A percentile compares a stretch with the other conserved stretches of the same genome.
These are phyloP conservation scores for Ichneumoninae sp. DNA, from an alignment of 2,888 invertebrate species.

Conservation along the genomic window DNA sequence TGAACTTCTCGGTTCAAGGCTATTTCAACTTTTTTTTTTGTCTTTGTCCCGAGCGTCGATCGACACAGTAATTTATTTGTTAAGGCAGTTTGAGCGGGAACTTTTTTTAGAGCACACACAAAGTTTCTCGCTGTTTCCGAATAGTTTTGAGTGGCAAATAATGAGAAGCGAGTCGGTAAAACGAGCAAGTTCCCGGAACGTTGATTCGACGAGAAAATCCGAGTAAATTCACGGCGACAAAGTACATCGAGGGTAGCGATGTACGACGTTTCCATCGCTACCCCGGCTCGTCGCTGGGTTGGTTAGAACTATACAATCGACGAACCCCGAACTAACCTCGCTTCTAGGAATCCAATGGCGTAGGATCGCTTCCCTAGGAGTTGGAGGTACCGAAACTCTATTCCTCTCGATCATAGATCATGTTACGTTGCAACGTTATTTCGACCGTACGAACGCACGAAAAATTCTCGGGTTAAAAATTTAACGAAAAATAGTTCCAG, in stretches of 20 bases:
- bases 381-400: background rate
- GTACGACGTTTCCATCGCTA: constrained; percentile 68
- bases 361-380: constrained; percentile 71
- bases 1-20: constrained; percentile 66
- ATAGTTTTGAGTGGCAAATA: background rate
- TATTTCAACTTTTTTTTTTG: constrained; percentile 11
- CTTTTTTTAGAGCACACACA: background rate
- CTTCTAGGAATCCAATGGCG: constrained; percentile 80
- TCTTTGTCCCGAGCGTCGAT: background rate
- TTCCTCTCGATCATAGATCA: background rate
- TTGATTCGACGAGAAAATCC: constrained; percentile 63
- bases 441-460: background rate
- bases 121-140: background rate
- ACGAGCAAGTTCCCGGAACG: background rate
- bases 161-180: background rate
- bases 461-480: background rate
- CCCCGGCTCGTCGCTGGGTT: constrained; percentile 73
- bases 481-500: background rate
- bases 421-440: background rate
- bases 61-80: background rate
- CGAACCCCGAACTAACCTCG: constrained; percentile 73
- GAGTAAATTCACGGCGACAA: constrained; percentile 39
- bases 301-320: constrained; percentile 67
- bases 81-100: background rate
- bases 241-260: constrained; percentile 62